These are phyloP conservation scores for Myotis daubentonii DNA, from an alignment of 2,797 vertebrate genomes.

Conservation along the genomic window DNA sequence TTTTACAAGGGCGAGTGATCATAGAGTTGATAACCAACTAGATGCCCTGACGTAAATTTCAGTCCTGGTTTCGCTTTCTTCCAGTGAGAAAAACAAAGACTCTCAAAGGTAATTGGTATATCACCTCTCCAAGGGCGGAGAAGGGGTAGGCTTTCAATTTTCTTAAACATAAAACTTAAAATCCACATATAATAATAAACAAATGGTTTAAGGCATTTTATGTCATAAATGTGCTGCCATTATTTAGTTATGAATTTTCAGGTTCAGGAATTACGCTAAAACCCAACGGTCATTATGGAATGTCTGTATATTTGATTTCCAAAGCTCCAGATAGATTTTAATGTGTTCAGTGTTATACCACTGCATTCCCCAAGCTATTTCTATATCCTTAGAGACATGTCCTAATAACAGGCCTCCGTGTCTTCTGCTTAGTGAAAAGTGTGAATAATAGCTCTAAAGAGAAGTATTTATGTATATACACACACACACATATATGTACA, in stretches of 20 bases:
- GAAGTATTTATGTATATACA: background rate
- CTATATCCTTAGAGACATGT: conserved; percentile 66
- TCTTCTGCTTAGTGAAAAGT: conserved; percentile 73
- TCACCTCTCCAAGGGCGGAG: conserved; percentile 23
- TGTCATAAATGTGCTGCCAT: conserved; percentile 77
- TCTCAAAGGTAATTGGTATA: conserved; percentile 63
- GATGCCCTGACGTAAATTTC: conserved; percentile 47
- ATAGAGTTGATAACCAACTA: conserved; percentile 72
- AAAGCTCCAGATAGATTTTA: conserved; percentile 74
- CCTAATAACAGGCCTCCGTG: conserved; percentile 64
- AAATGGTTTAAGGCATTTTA: conserved; percentile 75
- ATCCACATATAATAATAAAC: conserved; percentile 80
- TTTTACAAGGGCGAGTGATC: conserved; percentile 66
- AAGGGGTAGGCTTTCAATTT: conserved; percentile 68
- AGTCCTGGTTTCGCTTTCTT: conserved; percentile 64
- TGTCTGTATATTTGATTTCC: conserved; percentile 79
- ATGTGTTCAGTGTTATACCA: conserved; percentile 60
- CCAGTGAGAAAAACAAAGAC: conserved; percentile 64
- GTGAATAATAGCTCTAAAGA: conserved; percentile 71
- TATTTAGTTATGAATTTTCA: conserved; percentile 81
- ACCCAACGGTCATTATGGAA: conserved; percentile 77
- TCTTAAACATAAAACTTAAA: conserved; percentile 77
- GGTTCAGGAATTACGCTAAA: conserved; percentile 74
- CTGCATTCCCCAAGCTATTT: conserved; percentile 63
- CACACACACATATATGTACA: background rate